Conservation (phyloP, 2,113 vertebrate genomes). For the Solea solea region DNA sequence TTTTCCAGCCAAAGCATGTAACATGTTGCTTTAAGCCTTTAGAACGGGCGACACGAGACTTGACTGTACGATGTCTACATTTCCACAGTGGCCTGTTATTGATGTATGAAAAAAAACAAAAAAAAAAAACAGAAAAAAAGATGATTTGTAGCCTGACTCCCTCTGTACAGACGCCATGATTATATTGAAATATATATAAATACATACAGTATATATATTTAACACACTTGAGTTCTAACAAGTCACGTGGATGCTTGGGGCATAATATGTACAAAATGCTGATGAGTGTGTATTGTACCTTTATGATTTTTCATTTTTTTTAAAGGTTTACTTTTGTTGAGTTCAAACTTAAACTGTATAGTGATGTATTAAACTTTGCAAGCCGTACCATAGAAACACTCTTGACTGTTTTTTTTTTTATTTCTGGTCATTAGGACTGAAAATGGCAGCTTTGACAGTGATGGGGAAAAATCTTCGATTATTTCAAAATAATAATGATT, state of each 20-base stretch:
- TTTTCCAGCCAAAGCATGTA: conserved; percentile 96
- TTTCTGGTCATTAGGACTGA: not conserved
- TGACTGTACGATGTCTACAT: conserved; percentile 85
- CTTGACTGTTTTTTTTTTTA: conserved; percentile 15
- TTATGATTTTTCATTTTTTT: conserved; percentile 78
- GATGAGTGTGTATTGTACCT: conserved; percentile 77
- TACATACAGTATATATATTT: conserved; percentile 75
- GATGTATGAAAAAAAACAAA: conserved; percentile 75
- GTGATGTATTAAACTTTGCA: conserved; percentile 82
- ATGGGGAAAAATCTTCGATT: too few relatives aligned
- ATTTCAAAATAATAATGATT: too few relatives aligned
- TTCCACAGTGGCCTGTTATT: conserved; percentile 85
- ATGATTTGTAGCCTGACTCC: conserved; percentile 86
- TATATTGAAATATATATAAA: conserved; percentile 72
- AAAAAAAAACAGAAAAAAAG: conserved; percentile 9
- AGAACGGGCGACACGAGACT: conserved; percentile 84
- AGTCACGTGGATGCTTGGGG: conserved; percentile 88
- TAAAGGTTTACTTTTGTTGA: conserved; percentile 74
- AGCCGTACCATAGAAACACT: conserved; percentile 65
- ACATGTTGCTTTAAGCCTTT: conserved; percentile 90
- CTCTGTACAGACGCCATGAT: conserved; percentile 84
- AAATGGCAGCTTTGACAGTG: not conserved
- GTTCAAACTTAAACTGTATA: conserved; percentile 73
- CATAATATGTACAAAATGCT: conserved; percentile 88
- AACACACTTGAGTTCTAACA: conserved; percentile 79